These are phyloP conservation scores for Prosapia bicincta DNA, from an alignment of 2,888 invertebrate genomes.

Conservation along the genomic window DNA sequence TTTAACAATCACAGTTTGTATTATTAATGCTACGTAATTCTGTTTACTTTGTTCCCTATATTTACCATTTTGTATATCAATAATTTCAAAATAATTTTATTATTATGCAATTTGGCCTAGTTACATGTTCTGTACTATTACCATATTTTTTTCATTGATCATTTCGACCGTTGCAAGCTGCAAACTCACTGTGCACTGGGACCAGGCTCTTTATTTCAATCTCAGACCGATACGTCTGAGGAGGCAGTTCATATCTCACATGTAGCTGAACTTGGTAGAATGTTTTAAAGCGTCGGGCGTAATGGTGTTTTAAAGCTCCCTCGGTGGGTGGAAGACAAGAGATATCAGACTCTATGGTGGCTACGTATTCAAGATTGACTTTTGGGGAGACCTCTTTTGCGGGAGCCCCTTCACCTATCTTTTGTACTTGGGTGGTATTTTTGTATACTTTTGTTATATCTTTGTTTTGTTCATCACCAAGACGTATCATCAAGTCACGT, in stretches of 20 bases:
- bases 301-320: conserved; percentile 24
- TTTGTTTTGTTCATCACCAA: too few species aligned
- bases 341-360: neutral
- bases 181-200: conserved; percentile 22
- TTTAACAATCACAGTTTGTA: too few species aligned
- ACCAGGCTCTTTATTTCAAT: conserved; percentile 11
- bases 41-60: too few species aligned
- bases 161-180: too few species aligned
- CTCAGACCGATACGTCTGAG: conserved; percentile 24
- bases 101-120: too few species aligned
- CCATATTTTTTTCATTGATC: too few species aligned
- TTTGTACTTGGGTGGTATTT: conserved; percentile 5
- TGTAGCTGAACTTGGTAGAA: conserved; percentile 28
- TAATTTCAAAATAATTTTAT: too few species aligned
- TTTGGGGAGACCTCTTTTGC: conserved; percentile 3
- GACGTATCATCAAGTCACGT: too few species aligned
- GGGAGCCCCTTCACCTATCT: conserved; percentile 6
- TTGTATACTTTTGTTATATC: too few species aligned
- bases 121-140: too few species aligned
- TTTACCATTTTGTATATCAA: too few species aligned
- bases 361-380: conserved; percentile 4
- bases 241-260: conserved; percentile 24
- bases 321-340: conserved; percentile 17
- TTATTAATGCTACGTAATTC: too few species aligned
- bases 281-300: conserved; percentile 16